These are phyloP conservation scores for Melanotaenia boesemani DNA, from an alignment of 2,797 vertebrate genomes.

Conservation along the genomic window DNA sequence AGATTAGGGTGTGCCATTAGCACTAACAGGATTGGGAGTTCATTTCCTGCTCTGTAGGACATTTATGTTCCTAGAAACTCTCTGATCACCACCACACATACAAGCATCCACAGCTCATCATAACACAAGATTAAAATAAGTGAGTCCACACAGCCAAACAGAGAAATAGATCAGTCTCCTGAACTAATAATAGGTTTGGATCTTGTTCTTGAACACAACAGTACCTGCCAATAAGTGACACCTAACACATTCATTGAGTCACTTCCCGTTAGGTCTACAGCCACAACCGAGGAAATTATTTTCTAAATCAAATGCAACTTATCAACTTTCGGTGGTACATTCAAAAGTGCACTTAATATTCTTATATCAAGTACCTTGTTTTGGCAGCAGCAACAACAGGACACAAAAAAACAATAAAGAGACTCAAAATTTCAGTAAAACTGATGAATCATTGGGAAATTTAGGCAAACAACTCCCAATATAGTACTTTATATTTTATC, in stretches of 20 bases:
- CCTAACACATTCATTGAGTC: not conserved
- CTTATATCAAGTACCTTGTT: not conserved
- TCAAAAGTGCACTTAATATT: not conserved
- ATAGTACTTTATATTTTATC: slow-evolving; percentile 9
- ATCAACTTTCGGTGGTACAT: not conserved
- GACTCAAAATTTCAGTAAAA: not conserved
- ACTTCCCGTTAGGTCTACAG: slow-evolving; percentile 16
- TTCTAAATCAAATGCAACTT: slow-evolving; percentile 18
- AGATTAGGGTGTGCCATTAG: not conserved
- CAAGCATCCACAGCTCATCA: not conserved
- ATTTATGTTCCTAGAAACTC: not conserved
- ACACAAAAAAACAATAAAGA: not conserved
- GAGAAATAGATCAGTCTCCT: not conserved
- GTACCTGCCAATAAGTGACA: not conserved
- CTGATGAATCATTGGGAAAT: not conserved
- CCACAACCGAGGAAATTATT: not conserved
- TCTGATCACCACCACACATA: not conserved
- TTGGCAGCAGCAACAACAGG: not conserved
- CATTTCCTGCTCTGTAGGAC: not conserved
- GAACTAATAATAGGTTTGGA: slow-evolving; percentile 12
- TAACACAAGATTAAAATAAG: not conserved
- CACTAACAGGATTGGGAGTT: not conserved
- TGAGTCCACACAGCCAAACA: not conserved
- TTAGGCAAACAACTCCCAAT: not conserved
- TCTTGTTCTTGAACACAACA: not conserved